Evolutionary conservation across 1,140 invertebrate species (phyloP).

Genomic region (Panagrolaimus sp.): DNA sequence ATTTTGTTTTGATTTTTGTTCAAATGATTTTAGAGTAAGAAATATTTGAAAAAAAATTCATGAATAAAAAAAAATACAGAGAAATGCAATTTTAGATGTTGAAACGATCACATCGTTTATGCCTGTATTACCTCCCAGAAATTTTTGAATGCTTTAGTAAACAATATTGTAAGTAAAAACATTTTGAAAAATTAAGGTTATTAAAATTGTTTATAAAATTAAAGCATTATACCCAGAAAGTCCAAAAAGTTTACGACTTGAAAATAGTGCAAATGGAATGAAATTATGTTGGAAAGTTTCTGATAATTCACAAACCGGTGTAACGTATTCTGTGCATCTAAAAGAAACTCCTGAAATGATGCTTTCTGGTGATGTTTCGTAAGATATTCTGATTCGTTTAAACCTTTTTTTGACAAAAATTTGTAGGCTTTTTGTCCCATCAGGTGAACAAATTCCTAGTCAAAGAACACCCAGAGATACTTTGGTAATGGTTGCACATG

Average conservation of each 20-base stretch:
- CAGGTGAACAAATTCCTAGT: conserved; percentile 11
- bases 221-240: conserved; percentile 32
- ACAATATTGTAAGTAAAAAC: conserved; percentile 26
- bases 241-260: conserved; percentile 29
- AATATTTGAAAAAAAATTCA: background rate
- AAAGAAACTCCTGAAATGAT: conserved; percentile 31
- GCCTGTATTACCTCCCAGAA: conserved; percentile 43
- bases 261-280: background rate
- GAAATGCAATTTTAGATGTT: conserved; percentile 39
- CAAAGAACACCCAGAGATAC: conserved; percentile 13
- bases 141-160: conserved; percentile 43
- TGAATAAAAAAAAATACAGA: background rate
- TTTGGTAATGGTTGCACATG: conserved; percentile 25
- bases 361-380: conserved; percentile 19
- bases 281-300: conserved; percentile 28
- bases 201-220: conserved; percentile 26
- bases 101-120: conserved; percentile 45
- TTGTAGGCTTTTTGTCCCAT: conserved; percentile 14
- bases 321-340: conserved; percentile 28
- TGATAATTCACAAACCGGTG: background rate
- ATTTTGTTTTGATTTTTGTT: conserved; percentile 47
- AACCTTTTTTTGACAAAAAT: background rate
- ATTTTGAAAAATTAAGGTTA: background rate
- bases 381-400: conserved; percentile 13
- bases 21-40: conserved; percentile 34